Evolutionary conservation across 2,888 invertebrate genomes (phyloP).

Genomic region (Scaptomyza flava): DNA sequence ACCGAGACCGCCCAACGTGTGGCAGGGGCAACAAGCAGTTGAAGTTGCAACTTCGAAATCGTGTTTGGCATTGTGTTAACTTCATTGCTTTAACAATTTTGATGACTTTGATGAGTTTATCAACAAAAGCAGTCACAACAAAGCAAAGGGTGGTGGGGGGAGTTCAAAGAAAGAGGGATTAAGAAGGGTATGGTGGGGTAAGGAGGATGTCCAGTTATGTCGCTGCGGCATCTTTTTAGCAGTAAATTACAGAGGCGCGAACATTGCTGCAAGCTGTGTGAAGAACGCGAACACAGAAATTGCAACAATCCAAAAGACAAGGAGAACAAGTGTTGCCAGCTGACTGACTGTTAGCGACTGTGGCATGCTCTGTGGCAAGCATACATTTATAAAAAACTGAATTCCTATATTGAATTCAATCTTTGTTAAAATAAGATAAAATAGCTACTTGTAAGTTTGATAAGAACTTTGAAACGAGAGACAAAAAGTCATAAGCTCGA

Average conservation of each 20-base stretch:
- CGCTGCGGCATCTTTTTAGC: slow-evolving; percentile 30
- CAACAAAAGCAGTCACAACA: slow-evolving; percentile 48
- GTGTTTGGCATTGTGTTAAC: slow-evolving; percentile 69
- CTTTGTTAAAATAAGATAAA: too few species aligned
- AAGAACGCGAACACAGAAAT: slow-evolving; percentile 38
- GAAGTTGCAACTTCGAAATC: slow-evolving; percentile 45
- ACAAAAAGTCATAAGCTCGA: neutral
- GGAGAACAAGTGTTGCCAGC: neutral
- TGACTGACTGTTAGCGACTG: neutral
- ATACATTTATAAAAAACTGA: too few species aligned
- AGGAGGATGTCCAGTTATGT: slow-evolving; percentile 29
- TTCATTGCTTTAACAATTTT: slow-evolving; percentile 60
- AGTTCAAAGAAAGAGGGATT: neutral
- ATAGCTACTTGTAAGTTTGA: too few species aligned
- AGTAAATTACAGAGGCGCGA: slow-evolving; percentile 76
- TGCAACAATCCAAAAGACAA: slow-evolving; percentile 12
- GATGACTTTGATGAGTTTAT: slow-evolving; percentile 79
- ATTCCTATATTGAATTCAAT: too few species aligned
- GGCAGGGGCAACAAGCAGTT: neutral
- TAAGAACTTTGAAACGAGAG: neutral
- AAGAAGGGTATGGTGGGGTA: neutral
- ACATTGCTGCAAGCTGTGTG: slow-evolving; percentile 70
- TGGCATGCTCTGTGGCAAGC: neutral
- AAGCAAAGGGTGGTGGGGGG: neutral
- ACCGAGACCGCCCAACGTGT: slow-evolving; percentile 38